Percentiles rank a stretch among this genome's conserved stretches.
Evolutionary conservation across 2,113 vertebrate genomes (phyloP).

Genomic region (Nannobrachium achirus): DNA sequence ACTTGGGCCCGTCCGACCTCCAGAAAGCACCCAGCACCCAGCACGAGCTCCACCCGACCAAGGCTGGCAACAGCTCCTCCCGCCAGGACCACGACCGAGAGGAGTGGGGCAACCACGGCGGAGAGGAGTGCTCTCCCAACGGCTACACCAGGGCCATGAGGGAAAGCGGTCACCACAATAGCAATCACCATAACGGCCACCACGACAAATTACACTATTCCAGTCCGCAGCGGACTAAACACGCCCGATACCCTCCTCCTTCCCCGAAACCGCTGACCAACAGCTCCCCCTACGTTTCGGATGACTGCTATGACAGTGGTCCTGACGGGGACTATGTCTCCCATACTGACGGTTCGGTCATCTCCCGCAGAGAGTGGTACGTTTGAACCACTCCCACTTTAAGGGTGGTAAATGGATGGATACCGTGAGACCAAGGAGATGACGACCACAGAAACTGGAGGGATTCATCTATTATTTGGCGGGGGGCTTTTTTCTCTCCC

Average conservation of each 20-base stretch:
- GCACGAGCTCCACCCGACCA: slow-evolving; percentile 87
- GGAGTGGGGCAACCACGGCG: slow-evolving; percentile 84
- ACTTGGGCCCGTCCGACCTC: slow-evolving; percentile 90
- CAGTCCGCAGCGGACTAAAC: slow-evolving; percentile 78
- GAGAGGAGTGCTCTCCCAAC: slow-evolving; percentile 70
- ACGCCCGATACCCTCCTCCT: slow-evolving; percentile 78
- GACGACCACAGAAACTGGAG: slow-evolving; percentile 13
- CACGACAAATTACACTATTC: slow-evolving; percentile 75
- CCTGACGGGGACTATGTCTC: slow-evolving; percentile 94
- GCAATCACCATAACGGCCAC: slow-evolving; percentile 51
- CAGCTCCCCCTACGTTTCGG: slow-evolving; percentile 86
- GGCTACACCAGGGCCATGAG: slow-evolving; percentile 79
- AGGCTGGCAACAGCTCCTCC: slow-evolving; percentile 75
- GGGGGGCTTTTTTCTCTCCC: slow-evolving; percentile 29
- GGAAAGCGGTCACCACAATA: slow-evolving; percentile 65
- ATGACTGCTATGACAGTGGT: slow-evolving; percentile 87
- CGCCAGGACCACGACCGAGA: slow-evolving; percentile 88
- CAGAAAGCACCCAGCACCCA: slow-evolving; percentile 89
- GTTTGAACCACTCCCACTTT: slow-evolving; percentile 75
- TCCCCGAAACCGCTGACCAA: slow-evolving; percentile 65
- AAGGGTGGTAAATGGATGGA: slow-evolving; percentile 1
- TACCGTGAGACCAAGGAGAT: slow-evolving; percentile 1
- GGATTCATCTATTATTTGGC: slow-evolving; percentile 31
- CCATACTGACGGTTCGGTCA: slow-evolving; percentile 95
- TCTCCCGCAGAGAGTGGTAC: slow-evolving; percentile 98